phyloP scores from a whole-genome alignment of 37 sponge, comb jelly and placozoan genomes.

The Chondrilla cf. caribensis region DNA sequence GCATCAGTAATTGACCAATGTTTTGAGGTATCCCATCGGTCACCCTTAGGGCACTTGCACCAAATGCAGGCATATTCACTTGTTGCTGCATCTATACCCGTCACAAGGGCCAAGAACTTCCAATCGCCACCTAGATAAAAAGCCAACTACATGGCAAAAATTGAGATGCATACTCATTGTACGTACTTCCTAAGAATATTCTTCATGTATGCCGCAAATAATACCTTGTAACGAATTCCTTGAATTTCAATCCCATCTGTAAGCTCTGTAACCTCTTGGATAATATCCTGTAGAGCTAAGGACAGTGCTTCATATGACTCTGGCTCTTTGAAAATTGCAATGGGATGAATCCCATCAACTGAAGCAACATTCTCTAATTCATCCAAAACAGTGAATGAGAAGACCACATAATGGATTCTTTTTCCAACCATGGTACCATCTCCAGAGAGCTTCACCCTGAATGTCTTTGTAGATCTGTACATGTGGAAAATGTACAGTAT shows the following conservation, averaged over 20 bases:
- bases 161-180: neutral
- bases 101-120: constrained; percentile 24
- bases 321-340: constrained; percentile 43
- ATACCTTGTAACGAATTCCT: neutral
- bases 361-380: constrained; percentile 21
- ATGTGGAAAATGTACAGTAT: no score
- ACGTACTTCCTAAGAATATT: no score
- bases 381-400: constrained; percentile 34
- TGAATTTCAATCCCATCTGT: neutral
- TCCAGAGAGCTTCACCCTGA: constrained; percentile 27
- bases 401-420: constrained; percentile 28
- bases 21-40: neutral
- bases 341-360: constrained; percentile 32
- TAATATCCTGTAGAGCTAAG: constrained; percentile 1
- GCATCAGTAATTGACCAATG: constrained; percentile 14
- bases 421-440: constrained; percentile 52
- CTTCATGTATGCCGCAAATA: no score
- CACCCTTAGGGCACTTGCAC: constrained; percentile 27
- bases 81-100: constrained; percentile 12
- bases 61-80: constrained; percentile 29
- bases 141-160: neutral
- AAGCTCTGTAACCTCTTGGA: constrained; percentile 21
- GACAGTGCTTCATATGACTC: constrained; percentile 25
- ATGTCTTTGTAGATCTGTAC: no score
- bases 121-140: constrained; percentile 34